A percentile compares a stretch with the other conserved stretches of the same genome.
Conservation (phyloP, 92 coral and sea anemone species). For the Palythoa grandiflora region DNA sequence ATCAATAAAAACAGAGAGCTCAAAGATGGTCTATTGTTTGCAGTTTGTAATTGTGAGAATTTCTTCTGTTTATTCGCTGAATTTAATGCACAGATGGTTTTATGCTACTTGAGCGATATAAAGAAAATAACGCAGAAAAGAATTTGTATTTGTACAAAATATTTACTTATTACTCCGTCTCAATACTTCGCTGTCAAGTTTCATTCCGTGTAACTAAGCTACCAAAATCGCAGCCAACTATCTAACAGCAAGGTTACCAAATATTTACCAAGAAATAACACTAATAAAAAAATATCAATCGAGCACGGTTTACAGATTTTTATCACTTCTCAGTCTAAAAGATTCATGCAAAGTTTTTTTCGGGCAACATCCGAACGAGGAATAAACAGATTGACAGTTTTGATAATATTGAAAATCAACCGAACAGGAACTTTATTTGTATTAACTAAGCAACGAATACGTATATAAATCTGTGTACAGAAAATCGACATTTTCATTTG, state of each 20-base stretch:
- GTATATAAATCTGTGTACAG: not conserved
- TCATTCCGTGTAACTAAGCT: slow-evolving; percentile 30
- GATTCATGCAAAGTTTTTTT: not conserved
- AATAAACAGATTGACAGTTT: slow-evolving; percentile 6
- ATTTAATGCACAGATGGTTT: slow-evolving; percentile 8
- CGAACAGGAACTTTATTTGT: not conserved
- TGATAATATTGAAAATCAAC: not conserved
- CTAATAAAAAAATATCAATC: slow-evolving; percentile 50
- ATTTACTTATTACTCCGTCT: slow-evolving; percentile 9
- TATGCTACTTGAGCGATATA: slow-evolving; percentile 16
- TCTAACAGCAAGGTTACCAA: slow-evolving; percentile 40
- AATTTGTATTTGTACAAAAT: slow-evolving; percentile 30
- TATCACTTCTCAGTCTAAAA: slow-evolving; percentile 14
- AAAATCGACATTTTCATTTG: slow-evolving; percentile 14
- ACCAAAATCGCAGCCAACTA: slow-evolving; percentile 33
- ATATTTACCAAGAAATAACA: slow-evolving; percentile 40
- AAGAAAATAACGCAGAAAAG: slow-evolving; percentile 28
- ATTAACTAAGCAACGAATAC: not conserved
- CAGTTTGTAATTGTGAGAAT: slow-evolving; percentile 5
- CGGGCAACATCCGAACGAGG: slow-evolving; percentile 11
- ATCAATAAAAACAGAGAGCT: slow-evolving; percentile 13
- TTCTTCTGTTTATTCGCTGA: slow-evolving; percentile 26
- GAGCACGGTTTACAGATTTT: slow-evolving; percentile 32
- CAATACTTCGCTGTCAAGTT: not conserved
- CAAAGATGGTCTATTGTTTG: slow-evolving; percentile 37